Base-by-base conservation (phyloP, 2,113 vertebrate genomes). In the Sebastes schlegelii region DNA sequence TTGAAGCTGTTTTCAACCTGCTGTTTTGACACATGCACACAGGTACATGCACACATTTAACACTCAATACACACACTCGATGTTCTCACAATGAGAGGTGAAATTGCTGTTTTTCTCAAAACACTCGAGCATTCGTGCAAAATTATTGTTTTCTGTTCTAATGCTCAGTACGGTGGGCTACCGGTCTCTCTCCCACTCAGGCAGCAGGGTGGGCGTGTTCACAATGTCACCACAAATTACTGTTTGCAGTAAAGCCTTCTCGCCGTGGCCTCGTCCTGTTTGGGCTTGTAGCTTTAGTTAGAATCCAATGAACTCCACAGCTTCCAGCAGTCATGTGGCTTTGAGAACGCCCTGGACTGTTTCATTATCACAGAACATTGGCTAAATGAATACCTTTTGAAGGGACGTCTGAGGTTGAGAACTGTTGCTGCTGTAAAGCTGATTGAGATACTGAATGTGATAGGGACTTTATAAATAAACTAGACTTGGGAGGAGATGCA, bases 201-300 rank as follows among this genome's bases (percentile, higher is more conserved):
- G 57, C 63, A 55, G 34, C 40, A 19, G 2, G 43, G 61, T 62
- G 64, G 77, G 68, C 4, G 60, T 77, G 45, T 85, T 83, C 64
- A 43, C 6, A 1, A 21, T 69, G 72, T 82, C 69, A 52, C n/a
- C 48, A 54, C 69, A 86, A 89, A 90, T 91, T 13, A 79, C 46
- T 49, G 68, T 86, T 88, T 86, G 80, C 72, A 54, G 69, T 54
- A 10, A 55, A 80, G 21, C 26, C 12, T 48, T 54, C 34, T 63
- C 9, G 1, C 17, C 26, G 46, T 26, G 52, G 55, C 62, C 66
- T 77, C 34, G 52, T 66, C 23, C 48, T 68, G 74, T 67, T 13
- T 63, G 1, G 21, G 34, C 51, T 71, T 42, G 16, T 54, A 0
- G 63, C 70, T 84, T 80, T 60, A 52, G n/a, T 4, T 19, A 54